phyloP scores from a whole-genome alignment of 2,888 invertebrate genomes.

The Catonia carolina region DNA sequence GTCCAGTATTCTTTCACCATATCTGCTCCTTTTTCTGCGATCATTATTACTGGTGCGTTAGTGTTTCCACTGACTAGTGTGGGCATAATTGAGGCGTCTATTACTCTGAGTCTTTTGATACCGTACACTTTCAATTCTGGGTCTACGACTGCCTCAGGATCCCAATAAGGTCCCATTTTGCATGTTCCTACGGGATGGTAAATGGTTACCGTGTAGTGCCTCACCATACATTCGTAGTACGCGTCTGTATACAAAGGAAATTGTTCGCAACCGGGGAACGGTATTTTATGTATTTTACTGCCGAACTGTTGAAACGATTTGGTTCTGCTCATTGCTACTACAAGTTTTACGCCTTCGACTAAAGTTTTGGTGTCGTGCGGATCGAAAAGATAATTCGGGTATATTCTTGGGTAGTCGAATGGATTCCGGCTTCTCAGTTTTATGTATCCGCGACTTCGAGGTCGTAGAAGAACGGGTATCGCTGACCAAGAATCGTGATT shows the following conservation, averaged over 20 bases:
- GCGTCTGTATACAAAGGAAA: slow-evolving; percentile 22
- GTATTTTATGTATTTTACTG: slow-evolving; percentile 45
- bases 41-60: slow-evolving; percentile 49
- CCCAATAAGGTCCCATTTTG: slow-evolving; percentile 52
- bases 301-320: slow-evolving; percentile 33
- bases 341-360: slow-evolving; percentile 32
- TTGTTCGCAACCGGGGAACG: slow-evolving; percentile 49
- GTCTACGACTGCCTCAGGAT: slow-evolving; percentile 46
- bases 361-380: slow-evolving; percentile 29
- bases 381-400: slow-evolving; percentile 31
- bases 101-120: slow-evolving; percentile 47
- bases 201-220: slow-evolving; percentile 48
- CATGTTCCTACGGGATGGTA: slow-evolving; percentile 65
- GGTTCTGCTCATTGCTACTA: slow-evolving; percentile 34
- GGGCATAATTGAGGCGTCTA: slow-evolving; percentile 51
- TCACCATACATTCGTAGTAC: slow-evolving; percentile 54
- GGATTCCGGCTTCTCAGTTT: slow-evolving; percentile 30
- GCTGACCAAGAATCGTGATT: slow-evolving; percentile 35
- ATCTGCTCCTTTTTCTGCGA: slow-evolving; percentile 43
- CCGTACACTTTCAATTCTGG: slow-evolving; percentile 49
- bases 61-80: slow-evolving; percentile 51
- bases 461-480: slow-evolving; percentile 34
- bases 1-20: slow-evolving; percentile 35
- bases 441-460: slow-evolving; percentile 32
- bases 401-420: slow-evolving; percentile 29